Percentiles rank a stretch among this genome's conserved stretches.
Conservation (phyloP, 2,888 invertebrate genomes). For the Torymus auratus region DNA sequence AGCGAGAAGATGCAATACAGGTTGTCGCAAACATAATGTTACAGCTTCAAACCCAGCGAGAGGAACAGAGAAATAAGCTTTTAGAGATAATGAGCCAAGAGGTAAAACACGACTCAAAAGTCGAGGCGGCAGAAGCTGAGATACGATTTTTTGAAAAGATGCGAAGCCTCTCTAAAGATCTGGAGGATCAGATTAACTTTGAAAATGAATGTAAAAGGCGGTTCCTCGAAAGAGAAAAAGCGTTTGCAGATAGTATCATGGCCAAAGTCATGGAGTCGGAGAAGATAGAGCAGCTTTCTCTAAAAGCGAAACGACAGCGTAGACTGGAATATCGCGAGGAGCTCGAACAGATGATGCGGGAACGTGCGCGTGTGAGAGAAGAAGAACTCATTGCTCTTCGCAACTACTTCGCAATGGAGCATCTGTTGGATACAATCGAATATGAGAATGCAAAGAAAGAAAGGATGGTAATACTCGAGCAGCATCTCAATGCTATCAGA, state of each 20-base stretch:
- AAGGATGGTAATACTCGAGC: slow-evolving; percentile 64
- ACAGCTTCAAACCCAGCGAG: not conserved
- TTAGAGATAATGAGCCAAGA: slow-evolving; percentile 67
- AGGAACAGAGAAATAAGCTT: slow-evolving; percentile 61
- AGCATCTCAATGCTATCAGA: slow-evolving; percentile 57
- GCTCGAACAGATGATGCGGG: slow-evolving; percentile 65
- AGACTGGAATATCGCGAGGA: slow-evolving; percentile 65
- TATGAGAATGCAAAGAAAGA: slow-evolving; percentile 60
- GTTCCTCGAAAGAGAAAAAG: slow-evolving; percentile 63
- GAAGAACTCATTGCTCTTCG: slow-evolving; percentile 61
- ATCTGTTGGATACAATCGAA: slow-evolving; percentile 48
- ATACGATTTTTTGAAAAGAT: slow-evolving; percentile 56
- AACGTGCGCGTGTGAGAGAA: slow-evolving; percentile 63
- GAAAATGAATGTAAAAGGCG: slow-evolving; percentile 63
- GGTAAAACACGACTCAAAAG: slow-evolving; percentile 61
- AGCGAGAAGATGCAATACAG: slow-evolving; percentile 58
- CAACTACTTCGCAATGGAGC: slow-evolving; percentile 55
- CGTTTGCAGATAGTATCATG: slow-evolving; percentile 67
- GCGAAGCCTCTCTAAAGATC: slow-evolving; percentile 60
- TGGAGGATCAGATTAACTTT: slow-evolving; percentile 67
- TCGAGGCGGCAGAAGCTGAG: slow-evolving; percentile 63
- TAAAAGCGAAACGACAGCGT: slow-evolving; percentile 64
- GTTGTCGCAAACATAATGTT: slow-evolving; percentile 56
- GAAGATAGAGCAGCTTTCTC: slow-evolving; percentile 63
- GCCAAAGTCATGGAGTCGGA: slow-evolving; percentile 66